Percentiles rank a stretch among this genome's conserved stretches.
phyloP scores from a whole-genome alignment of 1,140 invertebrate species.

The Eueides isabella region DNA sequence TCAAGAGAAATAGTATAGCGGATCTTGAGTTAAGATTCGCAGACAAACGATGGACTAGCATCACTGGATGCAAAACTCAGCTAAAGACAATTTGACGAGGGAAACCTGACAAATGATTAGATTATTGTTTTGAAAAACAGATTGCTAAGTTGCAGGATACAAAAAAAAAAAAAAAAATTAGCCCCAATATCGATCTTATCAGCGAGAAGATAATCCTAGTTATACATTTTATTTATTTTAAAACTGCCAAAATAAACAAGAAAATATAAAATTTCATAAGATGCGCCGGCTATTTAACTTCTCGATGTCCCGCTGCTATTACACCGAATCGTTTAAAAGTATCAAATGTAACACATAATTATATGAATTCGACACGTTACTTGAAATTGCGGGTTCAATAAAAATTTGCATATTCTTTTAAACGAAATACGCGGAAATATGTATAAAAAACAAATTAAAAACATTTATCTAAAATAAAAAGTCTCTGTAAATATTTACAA shows the following conservation, averaged over 20 bases:
- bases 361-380: not conserved
- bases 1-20: too few relatives aligned
- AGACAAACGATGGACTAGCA: too few relatives aligned
- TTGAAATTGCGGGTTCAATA: not conserved
- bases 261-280: not conserved
- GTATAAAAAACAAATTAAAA: not conserved
- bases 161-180: too few relatives aligned
- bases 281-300: not conserved
- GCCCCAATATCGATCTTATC: too few relatives aligned
- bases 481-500: not conserved
- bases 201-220: too few relatives aligned
- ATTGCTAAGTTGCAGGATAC: too few relatives aligned
- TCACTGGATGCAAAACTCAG: too few relatives aligned
- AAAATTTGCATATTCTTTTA: not conserved
- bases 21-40: too few relatives aligned
- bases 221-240: too few relatives aligned
- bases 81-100: too few relatives aligned
- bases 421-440: not conserved
- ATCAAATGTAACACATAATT: not conserved
- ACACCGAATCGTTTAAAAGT: not conserved
- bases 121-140: too few relatives aligned
- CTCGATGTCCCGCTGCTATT: not conserved
- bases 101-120: too few relatives aligned
- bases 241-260: not conserved
- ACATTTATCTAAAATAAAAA: not conserved